Conservation (phyloP, 64 coral and sea anemone species). For the Pocillopora verrucosa region DNA sequence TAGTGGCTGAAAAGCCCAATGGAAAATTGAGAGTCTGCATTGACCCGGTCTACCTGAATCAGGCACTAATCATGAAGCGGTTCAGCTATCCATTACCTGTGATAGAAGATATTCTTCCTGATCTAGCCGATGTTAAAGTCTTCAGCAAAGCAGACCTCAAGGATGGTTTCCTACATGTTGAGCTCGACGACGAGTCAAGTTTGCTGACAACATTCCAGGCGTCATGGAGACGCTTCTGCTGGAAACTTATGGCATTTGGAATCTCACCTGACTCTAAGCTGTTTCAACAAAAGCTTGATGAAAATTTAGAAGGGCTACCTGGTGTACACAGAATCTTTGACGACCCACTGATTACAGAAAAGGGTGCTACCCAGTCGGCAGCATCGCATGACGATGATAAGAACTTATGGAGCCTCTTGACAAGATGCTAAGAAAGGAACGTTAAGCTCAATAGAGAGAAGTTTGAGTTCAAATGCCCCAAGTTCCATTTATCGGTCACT, state of each 20-base stretch:
- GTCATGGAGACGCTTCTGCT: too few relatives aligned
- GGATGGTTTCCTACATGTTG: too few relatives aligned
- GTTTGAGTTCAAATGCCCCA: slow-evolving; percentile 46
- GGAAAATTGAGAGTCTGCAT: slow-evolving; percentile 19
- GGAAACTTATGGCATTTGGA: too few relatives aligned
- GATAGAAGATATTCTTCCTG: slow-evolving; percentile 14
- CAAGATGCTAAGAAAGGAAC: slow-evolving; percentile 45
- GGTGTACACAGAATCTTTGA: slow-evolving; percentile 37
- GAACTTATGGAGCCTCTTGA: slow-evolving; percentile 44
- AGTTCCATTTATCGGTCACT: slow-evolving; percentile 60
- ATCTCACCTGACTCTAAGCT: too few relatives aligned
- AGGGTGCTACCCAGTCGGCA: slow-evolving; percentile 17
- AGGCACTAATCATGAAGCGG: too few relatives aligned
- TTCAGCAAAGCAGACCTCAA: slow-evolving; percentile 24
- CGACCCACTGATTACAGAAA: slow-evolving; percentile 27
- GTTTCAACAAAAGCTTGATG: too few relatives aligned
- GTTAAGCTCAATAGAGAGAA: slow-evolving; percentile 68
- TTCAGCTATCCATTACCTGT: slow-evolving; percentile 26
- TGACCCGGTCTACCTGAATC: too few relatives aligned
- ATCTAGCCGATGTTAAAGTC: neutral
- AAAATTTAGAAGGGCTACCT: too few relatives aligned
- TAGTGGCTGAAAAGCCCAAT: slow-evolving; percentile 47
- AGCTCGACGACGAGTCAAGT: too few relatives aligned
- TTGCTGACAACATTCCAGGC: too few relatives aligned
- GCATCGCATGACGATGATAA: slow-evolving; percentile 44